These are phyloP conservation scores for Drosophila monieri DNA, from an alignment of 2,888 invertebrate genomes.

Conservation along the genomic window DNA sequence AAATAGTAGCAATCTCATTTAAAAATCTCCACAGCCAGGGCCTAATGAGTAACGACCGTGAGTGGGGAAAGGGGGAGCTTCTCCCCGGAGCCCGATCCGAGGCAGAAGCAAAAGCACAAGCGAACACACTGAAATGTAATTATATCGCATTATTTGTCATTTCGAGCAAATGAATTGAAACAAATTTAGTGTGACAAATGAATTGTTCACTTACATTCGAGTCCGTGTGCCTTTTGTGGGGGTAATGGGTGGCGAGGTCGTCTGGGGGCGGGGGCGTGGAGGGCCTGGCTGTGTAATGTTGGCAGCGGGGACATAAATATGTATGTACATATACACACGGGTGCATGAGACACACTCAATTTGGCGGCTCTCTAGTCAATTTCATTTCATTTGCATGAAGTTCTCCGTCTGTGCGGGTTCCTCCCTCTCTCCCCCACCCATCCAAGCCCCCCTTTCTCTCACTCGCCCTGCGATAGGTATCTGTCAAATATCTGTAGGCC, in stretches of 20 bases:
- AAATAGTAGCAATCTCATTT: slow-evolving; percentile 82
- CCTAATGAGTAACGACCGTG: slow-evolving; percentile 59
- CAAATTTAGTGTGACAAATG: slow-evolving; percentile 83
- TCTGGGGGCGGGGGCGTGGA: not conserved
- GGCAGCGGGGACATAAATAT: slow-evolving; percentile 37
- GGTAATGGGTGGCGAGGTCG: slow-evolving; percentile 3
- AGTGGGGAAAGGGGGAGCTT: slow-evolving; percentile 2
- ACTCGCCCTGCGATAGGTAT: slow-evolving; percentile 32
- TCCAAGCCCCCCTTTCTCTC: slow-evolving; percentile 8
- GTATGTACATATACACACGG: not conserved
- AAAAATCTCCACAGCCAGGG: slow-evolving; percentile 64
- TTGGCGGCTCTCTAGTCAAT: slow-evolving; percentile 71
- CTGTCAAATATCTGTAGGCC: slow-evolving; percentile 51
- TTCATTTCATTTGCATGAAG: slow-evolving; percentile 72
- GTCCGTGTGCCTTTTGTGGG: slow-evolving; percentile 11
- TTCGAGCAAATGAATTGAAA: slow-evolving; percentile 82
- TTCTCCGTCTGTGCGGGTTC: slow-evolving; percentile 14
- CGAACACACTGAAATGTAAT: slow-evolving; percentile 62
- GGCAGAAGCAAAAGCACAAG: slow-evolving; percentile 8
- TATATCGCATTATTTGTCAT: slow-evolving; percentile 78
- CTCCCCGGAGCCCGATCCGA: slow-evolving; percentile 1
- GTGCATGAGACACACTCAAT: slow-evolving; percentile 63
- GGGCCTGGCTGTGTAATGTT: slow-evolving; percentile 11
- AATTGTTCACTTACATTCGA: slow-evolving; percentile 64
- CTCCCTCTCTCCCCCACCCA: not conserved